phyloP scores from a whole-genome alignment of 1,140 invertebrate species.

The Drosophila guanche region DNA sequence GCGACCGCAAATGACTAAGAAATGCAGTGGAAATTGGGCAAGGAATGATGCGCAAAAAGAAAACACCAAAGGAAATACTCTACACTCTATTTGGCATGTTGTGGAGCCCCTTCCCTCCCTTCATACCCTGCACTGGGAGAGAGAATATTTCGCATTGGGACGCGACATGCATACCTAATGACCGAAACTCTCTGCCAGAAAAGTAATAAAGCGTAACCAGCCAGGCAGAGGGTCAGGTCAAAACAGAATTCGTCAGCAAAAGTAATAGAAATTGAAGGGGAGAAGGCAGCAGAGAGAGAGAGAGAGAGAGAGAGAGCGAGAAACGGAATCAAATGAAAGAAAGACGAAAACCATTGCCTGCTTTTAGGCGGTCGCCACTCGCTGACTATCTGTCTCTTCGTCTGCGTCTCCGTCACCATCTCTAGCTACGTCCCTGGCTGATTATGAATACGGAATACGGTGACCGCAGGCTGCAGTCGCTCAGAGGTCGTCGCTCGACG shows the following conservation, averaged over 20 bases:
- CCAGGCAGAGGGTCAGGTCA: conserved; percentile 36
- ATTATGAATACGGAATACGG: conserved; percentile 65
- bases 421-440: conserved; percentile 29
- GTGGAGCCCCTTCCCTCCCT: neutral
- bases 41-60: conserved; percentile 12
- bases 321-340: conserved; percentile 3
- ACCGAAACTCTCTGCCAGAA: conserved; percentile 44
- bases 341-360: conserved; percentile 24
- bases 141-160: conserved; percentile 42
- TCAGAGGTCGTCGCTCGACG: conserved; percentile 54
- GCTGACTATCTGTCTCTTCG: neutral
- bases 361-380: neutral
- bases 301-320: neutral
- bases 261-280: conserved; percentile 68
- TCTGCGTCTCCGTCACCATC: neutral
- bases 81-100: neutral
- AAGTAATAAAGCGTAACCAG: conserved; percentile 71
- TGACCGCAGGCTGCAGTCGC: conserved; percentile 55
- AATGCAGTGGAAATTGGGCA: conserved; percentile 42
- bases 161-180: conserved; percentile 66
- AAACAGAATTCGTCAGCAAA: conserved; percentile 68
- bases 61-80: neutral
- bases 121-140: neutral
- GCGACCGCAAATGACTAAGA: conserved; percentile 35
- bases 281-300: conserved; percentile 9